Evolutionary conservation across 2,888 invertebrate species (phyloP).

Genomic region (Aphidoletes aphidimyza): DNA sequence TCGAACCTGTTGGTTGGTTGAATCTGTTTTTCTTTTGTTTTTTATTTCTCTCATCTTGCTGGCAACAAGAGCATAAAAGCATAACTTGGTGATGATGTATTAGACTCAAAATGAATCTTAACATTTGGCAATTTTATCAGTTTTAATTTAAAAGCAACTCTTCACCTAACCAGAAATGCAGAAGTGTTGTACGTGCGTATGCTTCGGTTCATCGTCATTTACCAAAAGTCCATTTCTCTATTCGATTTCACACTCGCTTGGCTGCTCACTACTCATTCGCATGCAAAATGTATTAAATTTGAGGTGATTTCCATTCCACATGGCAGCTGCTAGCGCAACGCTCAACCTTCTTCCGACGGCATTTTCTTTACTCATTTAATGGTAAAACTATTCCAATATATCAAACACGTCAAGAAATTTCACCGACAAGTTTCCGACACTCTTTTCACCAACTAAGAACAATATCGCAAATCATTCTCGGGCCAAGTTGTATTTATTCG

Average conservation of each 20-base stretch:
- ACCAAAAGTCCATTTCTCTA: conserved; percentile 27
- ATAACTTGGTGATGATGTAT: background rate
- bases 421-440: background rate
- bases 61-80: background rate
- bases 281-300: conserved; percentile 40
- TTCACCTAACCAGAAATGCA: background rate
- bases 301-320: background rate
- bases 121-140: background rate
- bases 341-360: background rate
- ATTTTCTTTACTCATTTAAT: background rate
- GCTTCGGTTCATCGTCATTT: background rate
- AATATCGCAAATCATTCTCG: conserved; percentile 19
- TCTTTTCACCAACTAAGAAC: background rate
- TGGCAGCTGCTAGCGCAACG: background rate
- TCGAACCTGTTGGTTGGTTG: background rate
- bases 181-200: background rate
- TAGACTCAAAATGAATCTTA: background rate
- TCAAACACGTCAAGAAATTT: conserved; percentile 22
- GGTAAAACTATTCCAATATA: conserved; percentile 7
- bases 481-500: background rate
- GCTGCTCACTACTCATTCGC: too few relatives aligned
- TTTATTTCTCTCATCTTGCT: background rate
- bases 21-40: conserved; percentile 6
- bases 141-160: background rate
- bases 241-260: background rate